These are phyloP conservation scores for Paracanthobrama guichenoti DNA, from an alignment of 2,113 vertebrate genomes.

Conservation along the genomic window DNA sequence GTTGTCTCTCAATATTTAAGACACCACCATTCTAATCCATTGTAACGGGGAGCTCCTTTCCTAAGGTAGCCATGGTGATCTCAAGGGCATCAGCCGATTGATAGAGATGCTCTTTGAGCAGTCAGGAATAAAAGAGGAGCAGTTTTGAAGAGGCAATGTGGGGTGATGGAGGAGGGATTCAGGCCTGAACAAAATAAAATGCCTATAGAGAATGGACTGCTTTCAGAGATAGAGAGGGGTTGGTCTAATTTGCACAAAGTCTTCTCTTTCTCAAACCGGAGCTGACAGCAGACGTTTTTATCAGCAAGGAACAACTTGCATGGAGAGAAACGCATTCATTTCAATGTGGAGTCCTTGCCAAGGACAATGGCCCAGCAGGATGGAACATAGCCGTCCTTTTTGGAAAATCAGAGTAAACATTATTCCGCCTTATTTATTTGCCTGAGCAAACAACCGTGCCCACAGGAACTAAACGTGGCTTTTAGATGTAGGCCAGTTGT, in stretches of 20 bases:
- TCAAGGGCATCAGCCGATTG: constrained; percentile 48
- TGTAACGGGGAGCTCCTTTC: constrained; percentile 44
- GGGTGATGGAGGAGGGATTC: constrained; percentile 48
- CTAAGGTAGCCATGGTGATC: constrained; percentile 64
- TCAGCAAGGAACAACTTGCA: constrained; percentile 64
- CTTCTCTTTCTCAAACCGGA: constrained; percentile 33
- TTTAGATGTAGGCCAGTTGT: constrained; percentile 8
- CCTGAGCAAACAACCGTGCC: not conserved
- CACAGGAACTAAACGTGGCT: not conserved
- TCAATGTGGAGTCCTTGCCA: constrained; percentile 61
- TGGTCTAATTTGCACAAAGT: constrained; percentile 68
- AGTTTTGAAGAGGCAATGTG: constrained; percentile 51
- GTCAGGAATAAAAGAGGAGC: constrained; percentile 50
- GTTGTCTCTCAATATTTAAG: constrained; percentile 55
- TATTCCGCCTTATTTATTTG: constrained; percentile 40
- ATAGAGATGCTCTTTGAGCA: constrained; percentile 43
- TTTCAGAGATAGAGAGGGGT: constrained; percentile 59
- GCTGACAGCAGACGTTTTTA: constrained; percentile 75
- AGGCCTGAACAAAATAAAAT: constrained; percentile 46
- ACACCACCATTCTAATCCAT: constrained; percentile 43
- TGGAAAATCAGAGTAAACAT: constrained; percentile 59
- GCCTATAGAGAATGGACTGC: constrained; percentile 42
- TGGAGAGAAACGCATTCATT: constrained; percentile 68
- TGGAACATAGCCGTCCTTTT: constrained; percentile 62
- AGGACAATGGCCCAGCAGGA: constrained; percentile 69